These are phyloP conservation scores for Xylocopa sonorina DNA, from an alignment of 1,140 invertebrate species.

Conservation along the genomic window DNA sequence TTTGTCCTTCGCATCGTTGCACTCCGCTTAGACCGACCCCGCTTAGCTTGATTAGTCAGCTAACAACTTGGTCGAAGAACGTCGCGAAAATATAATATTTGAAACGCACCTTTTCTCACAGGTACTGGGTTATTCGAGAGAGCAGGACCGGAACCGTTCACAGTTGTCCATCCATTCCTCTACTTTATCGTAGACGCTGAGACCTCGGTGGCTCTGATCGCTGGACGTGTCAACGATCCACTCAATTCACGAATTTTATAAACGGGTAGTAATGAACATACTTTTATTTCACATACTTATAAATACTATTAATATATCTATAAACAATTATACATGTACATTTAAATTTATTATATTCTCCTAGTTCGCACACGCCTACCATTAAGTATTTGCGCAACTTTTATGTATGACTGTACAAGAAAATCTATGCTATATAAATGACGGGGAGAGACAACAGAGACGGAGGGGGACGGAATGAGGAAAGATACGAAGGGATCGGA, in stretches of 20 bases:
- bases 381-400: constrained; percentile 61
- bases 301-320: constrained; percentile 71
- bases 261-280: constrained; percentile 70
- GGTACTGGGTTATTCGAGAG: constrained; percentile 71
- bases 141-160: constrained; percentile 85
- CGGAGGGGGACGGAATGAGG: too few species aligned
- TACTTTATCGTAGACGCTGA: constrained; percentile 91
- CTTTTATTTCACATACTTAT: constrained; percentile 76
- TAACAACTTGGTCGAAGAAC: too few species aligned
- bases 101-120: constrained; percentile 31
- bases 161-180: constrained; percentile 89
- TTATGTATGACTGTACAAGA: constrained; percentile 70
- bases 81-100: too few species aligned
- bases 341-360: constrained; percentile 59
- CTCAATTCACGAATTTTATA: constrained; percentile 88
- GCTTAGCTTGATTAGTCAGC: too few species aligned
- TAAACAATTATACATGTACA: constrained; percentile 68
- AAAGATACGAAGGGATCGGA: constrained; percentile 28
- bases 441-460: too few species aligned
- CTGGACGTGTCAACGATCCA: constrained; percentile 91
- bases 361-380: constrained; percentile 53
- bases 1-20: too few species aligned
- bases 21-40: too few species aligned
- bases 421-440: too few species aligned
- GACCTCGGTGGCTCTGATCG: constrained; percentile 89